Evolutionary conservation across 2,797 vertebrate species (phyloP), one percentile per base, ranked within the genome.

Genomic region (Diplodus puntazzo): DNA sequence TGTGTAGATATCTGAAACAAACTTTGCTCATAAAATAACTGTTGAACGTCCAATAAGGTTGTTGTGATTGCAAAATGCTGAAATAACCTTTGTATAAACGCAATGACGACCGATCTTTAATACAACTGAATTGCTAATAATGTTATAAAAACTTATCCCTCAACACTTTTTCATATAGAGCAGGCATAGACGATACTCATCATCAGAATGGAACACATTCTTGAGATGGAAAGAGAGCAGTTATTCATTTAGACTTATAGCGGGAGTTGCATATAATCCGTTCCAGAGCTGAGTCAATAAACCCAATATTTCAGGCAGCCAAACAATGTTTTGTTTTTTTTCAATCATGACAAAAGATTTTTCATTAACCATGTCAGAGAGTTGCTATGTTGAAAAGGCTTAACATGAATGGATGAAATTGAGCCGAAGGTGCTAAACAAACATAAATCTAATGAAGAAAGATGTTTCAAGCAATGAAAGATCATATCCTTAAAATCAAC

Each of bases 271-370:
- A 59, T 27, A 17, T n/a, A n/a, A 62, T 57, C n/a, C 20, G 72
- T 43, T 59, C 55, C 50, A 43, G 39, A 46, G 13, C 4, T 11
- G 20, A 66, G 20, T 52, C 52, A 3, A 49, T 42, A 27, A n/a
- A 20, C 18, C 11, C 23, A 70, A 23, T 58, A 62, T 71, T 53
- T 20, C 30, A 81, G 23, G 45, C 12, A 83, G 68, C 78, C 45
- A 65, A 59, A 23, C 17, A 70, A 50, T 34, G 30, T 58, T 45
- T 48, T 58, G 69, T 16, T 62, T 66, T 21, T 49, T 46, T 58
- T 73, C 12, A 48, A 69, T 3, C 17, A 16, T 58, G 42, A 55
- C 43, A 76, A 64, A 70, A 30, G 43, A 27, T 27, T 30, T 48
- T 4, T 55, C 5, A 20, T 11, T 18, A 69, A 58, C 55, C 27